phyloP scores from a whole-genome alignment of 2,888 invertebrate species.

The Drosophila fungiperda region DNA sequence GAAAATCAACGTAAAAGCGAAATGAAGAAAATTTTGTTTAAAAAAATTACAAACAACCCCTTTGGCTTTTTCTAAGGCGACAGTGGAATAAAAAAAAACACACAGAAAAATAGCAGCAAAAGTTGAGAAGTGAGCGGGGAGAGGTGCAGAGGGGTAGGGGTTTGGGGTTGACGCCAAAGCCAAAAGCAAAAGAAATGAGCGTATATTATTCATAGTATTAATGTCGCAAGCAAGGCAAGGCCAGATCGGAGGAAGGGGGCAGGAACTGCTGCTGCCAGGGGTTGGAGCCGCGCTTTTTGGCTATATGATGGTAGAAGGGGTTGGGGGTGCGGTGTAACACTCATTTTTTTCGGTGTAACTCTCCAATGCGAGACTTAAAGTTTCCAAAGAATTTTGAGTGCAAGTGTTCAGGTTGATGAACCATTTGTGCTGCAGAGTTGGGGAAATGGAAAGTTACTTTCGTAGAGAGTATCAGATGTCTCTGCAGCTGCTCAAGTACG shows the following conservation, averaged over 20 bases:
- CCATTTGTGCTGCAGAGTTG: conserved; percentile 38
- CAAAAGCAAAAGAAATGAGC: conserved; percentile 75
- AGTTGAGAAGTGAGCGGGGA: conserved; percentile 6
- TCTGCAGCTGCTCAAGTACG: conserved; percentile 5
- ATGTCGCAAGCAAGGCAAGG: conserved; percentile 54
- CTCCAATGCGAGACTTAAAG: conserved; percentile 46
- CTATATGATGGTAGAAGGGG: neutral
- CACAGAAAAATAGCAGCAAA: conserved; percentile 18
- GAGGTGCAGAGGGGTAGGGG: neutral
- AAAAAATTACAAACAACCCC: conserved; percentile 81
- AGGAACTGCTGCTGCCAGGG: neutral
- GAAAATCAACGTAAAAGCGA: conserved; percentile 73
- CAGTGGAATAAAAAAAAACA: conserved; percentile 19
- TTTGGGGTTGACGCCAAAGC: conserved; percentile 36
- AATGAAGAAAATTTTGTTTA: conserved; percentile 76
- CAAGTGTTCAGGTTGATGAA: conserved; percentile 67
- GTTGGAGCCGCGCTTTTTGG: conserved; percentile 23
- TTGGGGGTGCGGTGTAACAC: conserved; percentile 19
- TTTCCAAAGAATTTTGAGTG: conserved; percentile 53
- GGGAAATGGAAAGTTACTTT: neutral
- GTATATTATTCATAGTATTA: conserved; percentile 81
- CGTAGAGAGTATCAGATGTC: conserved; percentile 20
- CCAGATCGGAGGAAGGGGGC: too few species aligned
- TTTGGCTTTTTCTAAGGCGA: conserved; percentile 65
- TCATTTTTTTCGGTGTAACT: conserved; percentile 23